Conservation (phyloP, 2,797 vertebrate species). For the Cuculus canorus region DNA sequence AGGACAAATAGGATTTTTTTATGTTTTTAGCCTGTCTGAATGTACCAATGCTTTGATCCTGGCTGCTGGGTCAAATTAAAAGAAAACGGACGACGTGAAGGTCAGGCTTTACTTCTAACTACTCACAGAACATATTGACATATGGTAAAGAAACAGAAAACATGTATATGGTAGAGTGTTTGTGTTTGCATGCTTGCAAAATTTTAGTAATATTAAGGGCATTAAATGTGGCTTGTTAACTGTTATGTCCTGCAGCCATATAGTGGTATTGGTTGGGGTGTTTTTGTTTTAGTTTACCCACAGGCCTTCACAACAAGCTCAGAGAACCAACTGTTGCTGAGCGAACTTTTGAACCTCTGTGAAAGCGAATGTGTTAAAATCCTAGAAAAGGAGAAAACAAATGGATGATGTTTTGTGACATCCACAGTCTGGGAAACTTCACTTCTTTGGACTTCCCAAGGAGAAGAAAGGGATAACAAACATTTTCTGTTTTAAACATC, state of each 20-base stretch:
- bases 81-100: background rate
- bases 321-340: conserved; percentile 44
- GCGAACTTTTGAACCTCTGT: conserved; percentile 50
- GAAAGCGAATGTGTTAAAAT: conserved; percentile 42
- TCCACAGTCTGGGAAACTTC: conserved; percentile 62
- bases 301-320: background rate
- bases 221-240: background rate
- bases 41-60: background rate
- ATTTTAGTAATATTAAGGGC: background rate
- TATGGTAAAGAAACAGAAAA: background rate
- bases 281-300: background rate
- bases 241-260: conserved; percentile 31
- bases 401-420: conserved; percentile 56
- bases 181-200: background rate
- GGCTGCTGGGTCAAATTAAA: conserved; percentile 39
- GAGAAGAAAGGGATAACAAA: conserved; percentile 52
- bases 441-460: conserved; percentile 57
- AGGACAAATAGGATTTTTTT: conserved; percentile 23
- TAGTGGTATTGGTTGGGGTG: background rate
- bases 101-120: conserved; percentile 1
- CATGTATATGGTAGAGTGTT: background rate
- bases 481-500: conserved; percentile 15
- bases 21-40: background rate
- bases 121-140: background rate
- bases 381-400: conserved; percentile 42